Percentiles rank a stretch among this genome's conserved stretches.
Conservation (phyloP, 2,113 vertebrate species). For the Ammospiza nelsoni region DNA sequence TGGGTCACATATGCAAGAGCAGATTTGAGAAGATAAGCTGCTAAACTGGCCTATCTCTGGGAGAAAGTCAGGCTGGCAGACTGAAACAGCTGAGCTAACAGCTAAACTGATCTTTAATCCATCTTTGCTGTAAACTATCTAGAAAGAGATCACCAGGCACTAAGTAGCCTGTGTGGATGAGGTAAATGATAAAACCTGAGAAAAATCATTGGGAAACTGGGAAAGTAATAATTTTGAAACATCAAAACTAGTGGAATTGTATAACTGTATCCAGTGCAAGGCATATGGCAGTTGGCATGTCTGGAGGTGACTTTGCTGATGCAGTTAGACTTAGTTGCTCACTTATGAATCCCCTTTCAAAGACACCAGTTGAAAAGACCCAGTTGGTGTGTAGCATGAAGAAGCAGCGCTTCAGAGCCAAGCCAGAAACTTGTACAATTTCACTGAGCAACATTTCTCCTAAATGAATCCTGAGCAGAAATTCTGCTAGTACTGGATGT, state of each 20-base stretch:
- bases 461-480: neutral
- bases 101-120: constrained; percentile 21
- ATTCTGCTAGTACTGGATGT: constrained; percentile 31
- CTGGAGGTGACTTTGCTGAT: neutral
- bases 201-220: neutral
- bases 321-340: neutral
- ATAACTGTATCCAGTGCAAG: neutral
- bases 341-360: neutral
- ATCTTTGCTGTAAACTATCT: neutral
- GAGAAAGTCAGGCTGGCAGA: constrained; percentile 8
- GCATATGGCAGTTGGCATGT: neutral
- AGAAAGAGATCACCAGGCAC: neutral
- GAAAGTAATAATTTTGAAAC: neutral
- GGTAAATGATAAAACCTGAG: neutral
- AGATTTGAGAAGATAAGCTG: constrained; percentile 27
- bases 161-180: neutral
- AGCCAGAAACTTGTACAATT: neutral
- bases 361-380: neutral
- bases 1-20: neutral
- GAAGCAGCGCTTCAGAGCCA: neutral
- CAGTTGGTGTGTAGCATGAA: neutral
- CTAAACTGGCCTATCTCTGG: neutral
- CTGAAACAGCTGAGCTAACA: neutral
- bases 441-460: neutral
- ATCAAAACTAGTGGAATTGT: neutral